A percentile compares a stretch with the other conserved stretches of the same genome.
phyloP scores from a whole-genome alignment of 2,888 invertebrate species.

The Pristionchus mayeri region DNA sequence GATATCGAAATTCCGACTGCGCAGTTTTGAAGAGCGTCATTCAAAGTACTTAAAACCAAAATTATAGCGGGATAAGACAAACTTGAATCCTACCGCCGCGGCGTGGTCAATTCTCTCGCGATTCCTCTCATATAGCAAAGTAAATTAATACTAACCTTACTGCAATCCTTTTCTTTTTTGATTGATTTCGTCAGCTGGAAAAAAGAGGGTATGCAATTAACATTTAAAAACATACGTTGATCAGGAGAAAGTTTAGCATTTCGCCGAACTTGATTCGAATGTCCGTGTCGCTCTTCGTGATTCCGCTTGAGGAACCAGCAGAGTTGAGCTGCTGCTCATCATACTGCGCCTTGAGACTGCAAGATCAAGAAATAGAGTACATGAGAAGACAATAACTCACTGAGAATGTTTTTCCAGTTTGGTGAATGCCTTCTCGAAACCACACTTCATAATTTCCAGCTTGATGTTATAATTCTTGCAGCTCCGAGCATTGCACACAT shows the following conservation, averaged over 20 bases:
- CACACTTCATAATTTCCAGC: neutral
- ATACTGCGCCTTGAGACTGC: neutral
- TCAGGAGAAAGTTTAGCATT: neutral
- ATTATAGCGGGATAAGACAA: no score
- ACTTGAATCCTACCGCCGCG: no score
- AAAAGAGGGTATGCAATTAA: no score
- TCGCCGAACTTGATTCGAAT: neutral
- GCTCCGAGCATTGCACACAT: neutral
- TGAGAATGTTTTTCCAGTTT: slow-evolving; percentile 4
- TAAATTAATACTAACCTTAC: neutral
- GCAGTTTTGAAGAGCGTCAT: no score
- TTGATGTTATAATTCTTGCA: neutral
- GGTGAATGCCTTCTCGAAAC: neutral
- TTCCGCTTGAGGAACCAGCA: neutral
- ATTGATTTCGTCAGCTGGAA: slow-evolving; percentile 22
- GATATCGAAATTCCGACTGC: no score
- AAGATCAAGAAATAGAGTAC: neutral
- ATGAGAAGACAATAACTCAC: neutral
- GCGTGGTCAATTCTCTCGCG: no score
- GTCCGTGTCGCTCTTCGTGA: neutral
- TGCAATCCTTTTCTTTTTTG: neutral
- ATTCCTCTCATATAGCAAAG: no score
- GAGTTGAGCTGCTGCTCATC: neutral
- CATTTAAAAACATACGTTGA: neutral
- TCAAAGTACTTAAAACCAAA: no score